Conservation (phyloP, 2,797 vertebrate genomes). For the Peromyscus melanophrys region DNA sequence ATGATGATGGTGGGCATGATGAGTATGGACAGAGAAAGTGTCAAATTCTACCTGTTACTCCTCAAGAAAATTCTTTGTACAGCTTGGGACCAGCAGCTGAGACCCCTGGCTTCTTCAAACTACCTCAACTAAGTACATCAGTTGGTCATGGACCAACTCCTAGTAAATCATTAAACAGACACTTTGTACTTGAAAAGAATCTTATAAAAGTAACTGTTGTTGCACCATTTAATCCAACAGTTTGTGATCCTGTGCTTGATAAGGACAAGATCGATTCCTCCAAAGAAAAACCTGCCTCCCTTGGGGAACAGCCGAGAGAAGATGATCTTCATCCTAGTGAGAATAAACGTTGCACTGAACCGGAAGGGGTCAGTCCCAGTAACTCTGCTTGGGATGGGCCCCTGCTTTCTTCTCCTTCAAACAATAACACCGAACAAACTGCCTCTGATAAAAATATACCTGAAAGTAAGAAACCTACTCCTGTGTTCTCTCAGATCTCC, state of each 20-base stretch:
- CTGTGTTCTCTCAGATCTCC: slow-evolving; percentile 65
- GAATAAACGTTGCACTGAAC: slow-evolving; percentile 65
- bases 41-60: background rate
- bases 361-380: slow-evolving; percentile 55
- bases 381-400: slow-evolving; percentile 68
- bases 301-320: slow-evolving; percentile 62
- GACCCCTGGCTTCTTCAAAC: slow-evolving; percentile 68
- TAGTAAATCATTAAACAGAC: slow-evolving; percentile 80
- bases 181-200: slow-evolving; percentile 81
- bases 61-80: background rate
- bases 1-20: slow-evolving; percentile 70
- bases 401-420: slow-evolving; percentile 58
- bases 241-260: slow-evolving; percentile 77
- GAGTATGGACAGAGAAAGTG: background rate
- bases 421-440: slow-evolving; percentile 67
- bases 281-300: slow-evolving; percentile 73
- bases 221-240: slow-evolving; percentile 84
- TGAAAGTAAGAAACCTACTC: slow-evolving; percentile 66
- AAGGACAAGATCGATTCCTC: slow-evolving; percentile 74
- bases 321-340: slow-evolving; percentile 51
- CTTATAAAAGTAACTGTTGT: slow-evolving; percentile 84
- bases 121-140: slow-evolving; percentile 81
- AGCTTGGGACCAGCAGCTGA: slow-evolving; percentile 68
- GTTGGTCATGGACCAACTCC: slow-evolving; percentile 69
- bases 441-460: slow-evolving; percentile 61